Conservation (phyloP, 2,113 vertebrate genomes). For the Halcyon malimbica region DNA sequence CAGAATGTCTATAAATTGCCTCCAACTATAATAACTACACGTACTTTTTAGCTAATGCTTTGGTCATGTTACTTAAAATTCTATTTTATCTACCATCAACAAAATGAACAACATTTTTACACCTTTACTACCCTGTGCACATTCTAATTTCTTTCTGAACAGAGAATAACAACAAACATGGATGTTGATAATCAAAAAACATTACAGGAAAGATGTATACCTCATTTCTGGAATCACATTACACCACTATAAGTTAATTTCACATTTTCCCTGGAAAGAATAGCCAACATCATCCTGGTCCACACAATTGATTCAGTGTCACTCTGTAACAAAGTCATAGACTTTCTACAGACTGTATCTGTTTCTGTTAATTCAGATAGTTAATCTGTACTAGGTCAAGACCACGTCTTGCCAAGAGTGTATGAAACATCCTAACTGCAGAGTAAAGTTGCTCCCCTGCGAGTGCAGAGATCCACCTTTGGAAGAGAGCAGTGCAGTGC, state of each 20-base stretch:
- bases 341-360: background rate
- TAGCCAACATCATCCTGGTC: background rate
- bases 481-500: background rate
- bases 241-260: conserved; percentile 6
- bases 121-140: background rate
- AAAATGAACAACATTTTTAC: background rate
- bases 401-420: background rate
- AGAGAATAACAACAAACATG: background rate
- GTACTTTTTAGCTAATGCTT: background rate
- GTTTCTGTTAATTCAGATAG: background rate
- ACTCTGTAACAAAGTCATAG: background rate
- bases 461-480: background rate
- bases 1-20: background rate
- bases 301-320: background rate
- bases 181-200: conserved; percentile 22
- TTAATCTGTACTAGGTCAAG: background rate
- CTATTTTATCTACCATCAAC: background rate
- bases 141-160: background rate
- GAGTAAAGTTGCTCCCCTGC: background rate
- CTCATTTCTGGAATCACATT: conserved; percentile 26
- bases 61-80: background rate
- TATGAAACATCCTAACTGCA: background rate
- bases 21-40: background rate
- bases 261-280: conserved; percentile 6
- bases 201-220: background rate